Conservation (phyloP, 2,797 vertebrate species). For the Sus cebifrons region DNA sequence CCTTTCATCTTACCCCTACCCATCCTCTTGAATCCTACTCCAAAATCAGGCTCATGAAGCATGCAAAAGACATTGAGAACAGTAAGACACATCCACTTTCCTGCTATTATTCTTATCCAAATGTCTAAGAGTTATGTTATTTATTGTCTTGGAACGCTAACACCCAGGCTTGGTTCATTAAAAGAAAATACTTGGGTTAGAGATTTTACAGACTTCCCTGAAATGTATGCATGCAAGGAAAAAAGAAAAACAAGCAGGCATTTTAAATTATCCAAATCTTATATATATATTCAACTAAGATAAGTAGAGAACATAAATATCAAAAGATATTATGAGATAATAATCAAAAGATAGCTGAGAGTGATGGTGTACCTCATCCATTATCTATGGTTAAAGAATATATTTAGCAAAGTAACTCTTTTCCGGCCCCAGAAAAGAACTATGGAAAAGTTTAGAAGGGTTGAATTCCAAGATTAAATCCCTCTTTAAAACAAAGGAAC, state of each 20-base stretch:
- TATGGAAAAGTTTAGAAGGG: not conserved
- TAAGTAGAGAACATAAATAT: not conserved
- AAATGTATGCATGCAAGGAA: not conserved
- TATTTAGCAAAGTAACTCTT: not conserved
- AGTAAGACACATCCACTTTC: conserved; percentile 54
- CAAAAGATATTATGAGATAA: not conserved
- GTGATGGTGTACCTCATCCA: not conserved
- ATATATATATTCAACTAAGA: not conserved
- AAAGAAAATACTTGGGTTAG: conserved; percentile 20
- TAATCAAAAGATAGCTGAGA: not conserved
- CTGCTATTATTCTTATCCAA: conserved; percentile 45
- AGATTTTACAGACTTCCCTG: not conserved
- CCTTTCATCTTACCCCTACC: not conserved
- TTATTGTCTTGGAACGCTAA: not conserved
- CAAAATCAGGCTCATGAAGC: conserved; percentile 51
- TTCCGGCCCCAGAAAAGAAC: not conserved
- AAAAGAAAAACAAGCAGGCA: not conserved
- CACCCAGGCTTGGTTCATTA: not conserved
- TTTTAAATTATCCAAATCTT: not conserved
- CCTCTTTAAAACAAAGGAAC: not conserved
- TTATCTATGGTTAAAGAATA: not conserved
- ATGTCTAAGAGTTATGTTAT: conserved; percentile 28
- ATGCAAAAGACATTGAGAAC: conserved; percentile 66
- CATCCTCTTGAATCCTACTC: conserved; percentile 41
- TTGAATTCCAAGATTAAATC: not conserved